These are phyloP conservation scores for Rhynchonema sp. DNA, from an alignment of 2,888 invertebrate species.

Conservation along the genomic window DNA sequence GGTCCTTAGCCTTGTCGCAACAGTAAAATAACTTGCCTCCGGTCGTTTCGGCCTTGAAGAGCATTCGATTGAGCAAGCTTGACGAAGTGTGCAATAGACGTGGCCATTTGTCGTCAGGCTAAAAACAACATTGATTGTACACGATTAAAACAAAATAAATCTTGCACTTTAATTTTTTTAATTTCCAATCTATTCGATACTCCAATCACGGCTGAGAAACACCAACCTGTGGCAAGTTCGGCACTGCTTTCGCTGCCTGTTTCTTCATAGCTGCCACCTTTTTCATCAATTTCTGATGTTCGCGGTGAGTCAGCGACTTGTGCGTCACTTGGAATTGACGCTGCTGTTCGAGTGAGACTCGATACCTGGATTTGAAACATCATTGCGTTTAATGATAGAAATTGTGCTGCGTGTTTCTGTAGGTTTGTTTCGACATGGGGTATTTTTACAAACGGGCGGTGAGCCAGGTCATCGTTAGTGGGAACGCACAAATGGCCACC, in stretches of 20 bases:
- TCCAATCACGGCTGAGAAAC: no score
- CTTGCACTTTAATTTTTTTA: constrained; percentile 1
- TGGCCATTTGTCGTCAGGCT: constrained; percentile 8
- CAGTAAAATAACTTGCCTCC: no score
- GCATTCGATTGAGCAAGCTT: constrained; percentile 9
- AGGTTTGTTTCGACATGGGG: no score
- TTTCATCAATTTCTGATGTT: constrained; percentile 9
- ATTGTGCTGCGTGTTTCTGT: no score
- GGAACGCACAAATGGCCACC: no score
- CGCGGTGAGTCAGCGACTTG: constrained; percentile 9
- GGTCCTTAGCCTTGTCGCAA: no score
- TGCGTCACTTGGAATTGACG: constrained; percentile 8
- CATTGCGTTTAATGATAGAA: no score
- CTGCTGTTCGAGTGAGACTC: background rate
- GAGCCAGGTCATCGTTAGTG: no score
- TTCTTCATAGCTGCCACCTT: background rate
- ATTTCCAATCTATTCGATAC: constrained; percentile 3
- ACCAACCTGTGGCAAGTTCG: background rate
- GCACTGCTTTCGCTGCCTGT: background rate
- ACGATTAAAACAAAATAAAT: no score
- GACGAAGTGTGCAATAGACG: constrained; percentile 10
- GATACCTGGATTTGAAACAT: no score
- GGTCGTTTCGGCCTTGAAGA: constrained; percentile 10
- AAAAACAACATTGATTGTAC: background rate
- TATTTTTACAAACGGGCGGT: no score